phyloP scores from a whole-genome alignment of 2,888 invertebrate species.

The Lampropteryx suffumata region DNA sequence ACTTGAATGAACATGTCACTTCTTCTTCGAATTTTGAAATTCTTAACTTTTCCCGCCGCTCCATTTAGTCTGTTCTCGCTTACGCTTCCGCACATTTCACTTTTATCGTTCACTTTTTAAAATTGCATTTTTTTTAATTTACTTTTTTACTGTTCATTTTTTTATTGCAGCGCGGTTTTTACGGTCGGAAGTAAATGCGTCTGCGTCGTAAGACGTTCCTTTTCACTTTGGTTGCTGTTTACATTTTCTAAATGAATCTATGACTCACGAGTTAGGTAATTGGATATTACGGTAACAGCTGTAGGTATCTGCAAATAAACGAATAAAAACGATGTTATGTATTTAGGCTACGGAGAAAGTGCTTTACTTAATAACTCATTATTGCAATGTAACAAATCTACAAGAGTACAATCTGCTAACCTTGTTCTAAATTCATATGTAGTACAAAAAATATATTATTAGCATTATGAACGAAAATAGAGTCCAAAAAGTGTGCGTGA shows the following conservation, averaged over 20 bases:
- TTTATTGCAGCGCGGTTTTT: constrained; percentile 54
- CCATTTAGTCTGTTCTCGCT: constrained; percentile 48
- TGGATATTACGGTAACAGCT: constrained; percentile 31
- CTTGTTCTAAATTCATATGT: no score
- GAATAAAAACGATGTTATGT: constrained; percentile 22
- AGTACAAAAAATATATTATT: no score
- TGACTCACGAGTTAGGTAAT: constrained; percentile 35
- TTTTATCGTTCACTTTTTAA: constrained; percentile 43
- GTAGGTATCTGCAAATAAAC: constrained; percentile 32
- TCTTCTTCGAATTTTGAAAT: constrained; percentile 67
- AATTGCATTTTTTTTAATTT: constrained; percentile 39
- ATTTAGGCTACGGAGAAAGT: constrained; percentile 26
- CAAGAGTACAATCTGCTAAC: no score
- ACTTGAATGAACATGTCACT: constrained; percentile 27
- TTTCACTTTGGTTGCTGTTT: constrained; percentile 65
- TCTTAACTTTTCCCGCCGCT: constrained; percentile 55
- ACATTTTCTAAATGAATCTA: constrained; percentile 40
- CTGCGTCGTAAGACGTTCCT: constrained; percentile 50
- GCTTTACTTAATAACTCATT: neutral
- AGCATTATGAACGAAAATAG: no score
- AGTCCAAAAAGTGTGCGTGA: constrained; percentile 20
- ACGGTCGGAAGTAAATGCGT: constrained; percentile 63
- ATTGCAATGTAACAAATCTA: no score
- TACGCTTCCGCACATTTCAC: constrained; percentile 52
- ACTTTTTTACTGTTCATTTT: constrained; percentile 24